These are phyloP conservation scores for Butorides virescens DNA, from an alignment of 2,113 vertebrate genomes.

Conservation along the genomic window DNA sequence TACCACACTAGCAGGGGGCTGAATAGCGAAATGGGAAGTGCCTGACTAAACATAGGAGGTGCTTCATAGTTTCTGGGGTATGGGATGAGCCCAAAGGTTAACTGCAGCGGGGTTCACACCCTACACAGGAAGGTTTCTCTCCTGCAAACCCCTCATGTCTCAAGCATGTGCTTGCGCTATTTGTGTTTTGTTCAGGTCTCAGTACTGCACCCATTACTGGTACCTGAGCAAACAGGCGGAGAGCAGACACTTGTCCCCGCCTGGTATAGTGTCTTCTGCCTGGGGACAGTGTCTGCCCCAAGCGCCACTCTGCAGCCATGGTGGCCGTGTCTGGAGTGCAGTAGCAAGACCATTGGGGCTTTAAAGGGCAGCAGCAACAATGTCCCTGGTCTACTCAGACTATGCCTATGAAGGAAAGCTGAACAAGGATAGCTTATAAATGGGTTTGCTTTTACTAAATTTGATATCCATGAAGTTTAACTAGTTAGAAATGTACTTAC, in stretches of 20 bases:
- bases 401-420: background rate
- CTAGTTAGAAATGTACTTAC: constrained; percentile 2
- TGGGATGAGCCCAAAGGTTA: background rate
- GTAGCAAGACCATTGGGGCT: background rate
- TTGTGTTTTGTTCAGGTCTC: background rate
- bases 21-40: background rate
- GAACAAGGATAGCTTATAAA: background rate
- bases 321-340: background rate
- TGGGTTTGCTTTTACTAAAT: background rate
- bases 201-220: background rate
- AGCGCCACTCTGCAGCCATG: rapidly evolving
- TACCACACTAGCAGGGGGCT: background rate
- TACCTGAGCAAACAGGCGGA: background rate
- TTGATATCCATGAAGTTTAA: background rate
- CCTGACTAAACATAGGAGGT: background rate
- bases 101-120: background rate
- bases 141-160: background rate
- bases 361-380: background rate
- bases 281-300: background rate
- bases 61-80: background rate
- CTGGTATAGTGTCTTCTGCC: background rate
- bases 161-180: background rate
- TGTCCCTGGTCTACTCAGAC: background rate
- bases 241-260: background rate
- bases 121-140: background rate